Evolutionary conservation across 2,113 vertebrate species (phyloP), one percentile per base, ranked within the genome.

Genomic region (Felis catus): DNA sequence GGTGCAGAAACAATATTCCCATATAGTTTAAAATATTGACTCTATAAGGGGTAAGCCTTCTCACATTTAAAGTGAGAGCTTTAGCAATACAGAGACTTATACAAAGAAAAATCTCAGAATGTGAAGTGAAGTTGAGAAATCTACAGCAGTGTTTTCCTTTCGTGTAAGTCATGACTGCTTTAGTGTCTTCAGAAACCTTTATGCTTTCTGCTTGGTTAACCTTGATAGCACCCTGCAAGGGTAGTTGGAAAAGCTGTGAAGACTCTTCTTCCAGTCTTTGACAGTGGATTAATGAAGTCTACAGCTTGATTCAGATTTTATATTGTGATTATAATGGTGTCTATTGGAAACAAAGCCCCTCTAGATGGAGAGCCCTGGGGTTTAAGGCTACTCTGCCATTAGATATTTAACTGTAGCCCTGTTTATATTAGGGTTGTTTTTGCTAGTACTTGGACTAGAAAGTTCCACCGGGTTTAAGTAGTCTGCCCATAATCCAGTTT

Each of bases 251-350:
- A 78, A 91, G 41, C 74, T 70, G 25, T 65, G 89, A 88, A 89
- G 48, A 90, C 16, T n/a, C 29, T 21, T 48, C 7, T 63, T 89
- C 12, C 65, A 19, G 31, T 31, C 33, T 90, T n/a, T 82, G 51
- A 71, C 19, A 91, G 0, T 45, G 27, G 27, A 21, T 45, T 80
- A 76, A 65, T 84, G 63, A 91, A 79, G 25, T 18, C 91, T 93
- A 25, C 23, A n/a, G 16, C 7, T 68, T 93, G 63, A 18, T 5
- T 82, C 68, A 19, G 45, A 63, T 71, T 95, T 87, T 76, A 18
- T 85, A 31, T 68, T 95, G 73, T 94, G 14, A 95, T 55, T 87
- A 39, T 39, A 87, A 73, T 66, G 66, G 63, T 74, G 33, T 96
- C 45, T 89, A 13, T 36, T 89, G 25, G 79, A 82, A 95, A 48